Base-by-base conservation (phyloP, 1,140 invertebrate genomes). In the Solenopsis invicta region DNA sequence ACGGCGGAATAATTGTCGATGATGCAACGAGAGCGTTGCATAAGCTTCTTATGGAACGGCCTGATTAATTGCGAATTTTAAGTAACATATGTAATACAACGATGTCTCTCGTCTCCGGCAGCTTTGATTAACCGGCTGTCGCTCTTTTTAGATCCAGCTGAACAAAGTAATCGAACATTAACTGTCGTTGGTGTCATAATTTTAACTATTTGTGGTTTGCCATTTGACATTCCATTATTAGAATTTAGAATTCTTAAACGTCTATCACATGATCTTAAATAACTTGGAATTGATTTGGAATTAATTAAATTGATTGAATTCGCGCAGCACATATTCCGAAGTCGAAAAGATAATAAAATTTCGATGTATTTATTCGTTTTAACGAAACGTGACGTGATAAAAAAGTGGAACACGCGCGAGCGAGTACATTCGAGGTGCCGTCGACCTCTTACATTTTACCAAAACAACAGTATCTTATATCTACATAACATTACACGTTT, bases 1-100 rank as follows among this genome's bases (percentile, higher is more conserved):
- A 41, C 37, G 50, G 16, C 12, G 64, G 16, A 72, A 82, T 74
- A 82, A 82, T 45, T 24, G 41, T 10, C 48, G 77, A 71, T 71
- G 77, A 1, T 71, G 78, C 50, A 81, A 81, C 21, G 77, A 80
- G 12, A 80, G 66, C 41, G 13, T 84, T 84, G 69, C 80, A 45
- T 72, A 84, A 84, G 34, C 13, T 41, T 84, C 54, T 75, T 75
- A 84, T 45, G 52, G 41, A 48, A 52, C 12, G 18, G 18, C 6
- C 54, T 75, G 45, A 75, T 84, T 84, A 74, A 84, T 75, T 75
- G 41, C 24, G 3, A 18, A 16, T 29, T 84, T 29, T 24, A 41
- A 37, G n/a, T 45, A 72, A 80, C 29, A 24, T 4, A 21, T 34
- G 9, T 61, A 45, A 12, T 13, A 54, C 80, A 61, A 37, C 34